phyloP scores from a whole-genome alignment of 1,140 invertebrate species.

The Drosophila melanogaster region DNA sequence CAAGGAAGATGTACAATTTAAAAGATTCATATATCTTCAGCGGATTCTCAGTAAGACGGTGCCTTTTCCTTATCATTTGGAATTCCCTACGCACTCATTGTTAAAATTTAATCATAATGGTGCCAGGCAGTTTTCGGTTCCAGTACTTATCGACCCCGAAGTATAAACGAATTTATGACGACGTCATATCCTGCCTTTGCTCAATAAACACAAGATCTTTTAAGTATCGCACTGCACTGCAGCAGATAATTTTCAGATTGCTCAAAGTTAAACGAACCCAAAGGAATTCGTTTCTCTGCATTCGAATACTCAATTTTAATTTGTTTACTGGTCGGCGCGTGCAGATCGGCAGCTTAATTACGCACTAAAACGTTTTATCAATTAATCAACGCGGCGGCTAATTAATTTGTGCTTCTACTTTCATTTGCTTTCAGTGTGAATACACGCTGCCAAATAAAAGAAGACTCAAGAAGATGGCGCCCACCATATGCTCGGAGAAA shows the following conservation, averaged over 20 bases:
- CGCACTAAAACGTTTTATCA: constrained; percentile 39
- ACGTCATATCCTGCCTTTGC: constrained; percentile 9
- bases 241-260: constrained; percentile 9
- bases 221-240: constrained; percentile 18
- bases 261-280: constrained; percentile 64
- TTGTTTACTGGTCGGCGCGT: constrained; percentile 30
- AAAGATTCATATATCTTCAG: too few relatives aligned
- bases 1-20: not conserved
- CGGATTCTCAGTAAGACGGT: not conserved
- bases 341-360: constrained; percentile 24
- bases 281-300: constrained; percentile 25
- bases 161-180: constrained; percentile 28
- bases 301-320: constrained; percentile 34
- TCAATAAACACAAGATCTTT: constrained; percentile 9
- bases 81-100: not conserved
- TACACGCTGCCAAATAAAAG: constrained; percentile 21
- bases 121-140: constrained; percentile 7
- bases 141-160: constrained; percentile 23
- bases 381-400: constrained; percentile 66
- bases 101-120: not conserved
- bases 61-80: not conserved
- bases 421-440: constrained; percentile 32
- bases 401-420: constrained; percentile 60
- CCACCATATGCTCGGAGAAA: constrained; percentile 71
- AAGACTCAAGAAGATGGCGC: constrained; percentile 47